Percentiles rank a stretch among this genome's conserved stretches.
Evolutionary conservation across 35 echinoderm and acorn worm genomes (phyloP).

Genomic region (Hemicentrotus pulcherrimus): DNA sequence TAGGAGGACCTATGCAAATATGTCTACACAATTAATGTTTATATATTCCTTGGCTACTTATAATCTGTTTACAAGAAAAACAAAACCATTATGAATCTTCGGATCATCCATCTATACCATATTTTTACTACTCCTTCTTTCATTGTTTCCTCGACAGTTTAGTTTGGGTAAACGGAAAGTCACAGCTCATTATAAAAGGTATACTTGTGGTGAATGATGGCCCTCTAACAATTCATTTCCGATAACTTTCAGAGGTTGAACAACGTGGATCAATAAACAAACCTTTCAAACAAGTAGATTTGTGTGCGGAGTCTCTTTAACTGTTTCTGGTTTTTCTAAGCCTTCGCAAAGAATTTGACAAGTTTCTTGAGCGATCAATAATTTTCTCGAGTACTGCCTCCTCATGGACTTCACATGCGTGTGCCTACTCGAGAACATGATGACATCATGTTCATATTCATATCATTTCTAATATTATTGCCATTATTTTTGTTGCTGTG

Average conservation of each 20-base stretch:
- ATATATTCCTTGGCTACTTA: too few relatives aligned
- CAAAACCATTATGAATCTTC: too few relatives aligned
- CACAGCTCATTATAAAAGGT: background rate
- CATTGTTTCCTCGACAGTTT: too few relatives aligned
- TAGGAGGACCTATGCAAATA: too few relatives aligned
- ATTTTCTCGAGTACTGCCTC: background rate
- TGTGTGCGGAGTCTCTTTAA: too few relatives aligned
- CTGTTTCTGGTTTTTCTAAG: too few relatives aligned
- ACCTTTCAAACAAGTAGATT: background rate
- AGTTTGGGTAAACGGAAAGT: background rate
- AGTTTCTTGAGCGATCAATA: background rate
- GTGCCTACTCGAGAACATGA: background rate
- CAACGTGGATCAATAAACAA: background rate
- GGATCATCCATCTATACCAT: too few relatives aligned
- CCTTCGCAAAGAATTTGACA: background rate
- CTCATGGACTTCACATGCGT: background rate
- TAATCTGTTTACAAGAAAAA: too few relatives aligned
- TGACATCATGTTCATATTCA: background rate
- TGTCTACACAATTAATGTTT: too few relatives aligned
- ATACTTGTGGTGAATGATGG: too few relatives aligned
- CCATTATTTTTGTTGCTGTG: background rate
- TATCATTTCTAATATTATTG: background rate
- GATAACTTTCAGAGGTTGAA: background rate
- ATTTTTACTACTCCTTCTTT: too few relatives aligned
- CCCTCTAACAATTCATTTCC: background rate